phyloP scores from a whole-genome alignment of 2,888 invertebrate species.

The Nephrotoma guestfalica region DNA sequence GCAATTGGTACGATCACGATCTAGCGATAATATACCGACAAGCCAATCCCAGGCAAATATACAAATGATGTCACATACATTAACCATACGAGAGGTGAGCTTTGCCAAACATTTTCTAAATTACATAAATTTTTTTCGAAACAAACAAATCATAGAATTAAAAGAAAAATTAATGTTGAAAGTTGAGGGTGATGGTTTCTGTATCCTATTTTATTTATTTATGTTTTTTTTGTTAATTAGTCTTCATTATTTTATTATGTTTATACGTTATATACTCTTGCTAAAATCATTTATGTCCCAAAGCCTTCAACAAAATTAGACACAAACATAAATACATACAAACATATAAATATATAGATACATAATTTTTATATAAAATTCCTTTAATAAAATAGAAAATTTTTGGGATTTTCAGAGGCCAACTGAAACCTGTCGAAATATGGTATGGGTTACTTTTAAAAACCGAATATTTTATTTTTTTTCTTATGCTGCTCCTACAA shows the following conservation, averaged over 20 bases:
- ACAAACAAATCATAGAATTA: background rate
- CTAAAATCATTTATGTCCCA: background rate
- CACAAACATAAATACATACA: background rate
- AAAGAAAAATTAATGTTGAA: background rate
- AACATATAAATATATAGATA: background rate
- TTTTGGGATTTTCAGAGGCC: conserved; percentile 24
- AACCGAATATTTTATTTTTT: background rate
- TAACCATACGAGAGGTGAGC: conserved; percentile 82
- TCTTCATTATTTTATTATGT: background rate
- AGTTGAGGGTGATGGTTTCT: background rate
- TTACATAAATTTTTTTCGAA: background rate
- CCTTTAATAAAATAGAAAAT: background rate
- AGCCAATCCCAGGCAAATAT: conserved; percentile 89
- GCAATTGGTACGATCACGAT: conserved; percentile 66
- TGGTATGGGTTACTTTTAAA: conserved; percentile 24
- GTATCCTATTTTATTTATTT: background rate
- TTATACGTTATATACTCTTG: background rate
- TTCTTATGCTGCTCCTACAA: background rate
- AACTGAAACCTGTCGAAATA: conserved; percentile 33
- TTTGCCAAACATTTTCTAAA: conserved; percentile 6
- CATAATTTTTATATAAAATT: background rate
- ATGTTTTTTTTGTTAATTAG: background rate
- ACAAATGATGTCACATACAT: conserved; percentile 88
- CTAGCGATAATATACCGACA: conserved; percentile 79
- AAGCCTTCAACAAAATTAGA: background rate